Evolutionary conservation across 1,140 invertebrate genomes (phyloP).

Genomic region (Saxidomus purpurata): DNA sequence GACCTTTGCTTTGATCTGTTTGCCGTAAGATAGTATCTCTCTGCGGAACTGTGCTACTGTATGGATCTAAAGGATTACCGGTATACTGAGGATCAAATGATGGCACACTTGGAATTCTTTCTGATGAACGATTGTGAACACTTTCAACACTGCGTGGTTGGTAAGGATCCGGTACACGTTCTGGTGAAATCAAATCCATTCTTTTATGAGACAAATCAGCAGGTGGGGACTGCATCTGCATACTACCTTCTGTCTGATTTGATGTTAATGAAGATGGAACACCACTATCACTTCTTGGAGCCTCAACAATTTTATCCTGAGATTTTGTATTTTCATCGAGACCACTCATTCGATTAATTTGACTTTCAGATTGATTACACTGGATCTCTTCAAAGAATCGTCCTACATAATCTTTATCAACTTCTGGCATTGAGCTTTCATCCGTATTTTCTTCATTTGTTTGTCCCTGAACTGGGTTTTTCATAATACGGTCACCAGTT

Average conservation of each 20-base stretch:
- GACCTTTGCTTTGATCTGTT: conserved; percentile 44
- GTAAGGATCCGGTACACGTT: conserved; percentile 74
- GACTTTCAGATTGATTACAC: conserved; percentile 45
- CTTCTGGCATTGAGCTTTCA: conserved; percentile 76
- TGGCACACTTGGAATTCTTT: conserved; percentile 71
- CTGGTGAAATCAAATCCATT: conserved; percentile 79
- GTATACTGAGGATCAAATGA: conserved; percentile 50
- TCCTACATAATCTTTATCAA: conserved; percentile 81
- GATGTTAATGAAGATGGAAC: conserved; percentile 68
- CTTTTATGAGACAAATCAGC: conserved; percentile 77
- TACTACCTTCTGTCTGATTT: conserved; percentile 65
- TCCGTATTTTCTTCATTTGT: conserved; percentile 68
- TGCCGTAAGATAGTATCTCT: conserved; percentile 60
- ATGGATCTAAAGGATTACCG: conserved; percentile 67
- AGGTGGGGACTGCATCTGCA: conserved; percentile 66
- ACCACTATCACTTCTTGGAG: conserved; percentile 66
- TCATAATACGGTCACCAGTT: conserved; percentile 42
- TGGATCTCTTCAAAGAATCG: conserved; percentile 65
- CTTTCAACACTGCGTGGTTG: conserved; percentile 65
- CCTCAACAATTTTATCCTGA: conserved; percentile 64
- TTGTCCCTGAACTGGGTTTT: conserved; percentile 55
- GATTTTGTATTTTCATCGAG: conserved; percentile 67
- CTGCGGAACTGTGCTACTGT: conserved; percentile 39
- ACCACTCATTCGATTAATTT: conserved; percentile 68
- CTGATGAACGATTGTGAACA: conserved; percentile 69